Base-by-base conservation (phyloP, 2,888 invertebrate genomes). In the Melitaea athalia region DNA sequence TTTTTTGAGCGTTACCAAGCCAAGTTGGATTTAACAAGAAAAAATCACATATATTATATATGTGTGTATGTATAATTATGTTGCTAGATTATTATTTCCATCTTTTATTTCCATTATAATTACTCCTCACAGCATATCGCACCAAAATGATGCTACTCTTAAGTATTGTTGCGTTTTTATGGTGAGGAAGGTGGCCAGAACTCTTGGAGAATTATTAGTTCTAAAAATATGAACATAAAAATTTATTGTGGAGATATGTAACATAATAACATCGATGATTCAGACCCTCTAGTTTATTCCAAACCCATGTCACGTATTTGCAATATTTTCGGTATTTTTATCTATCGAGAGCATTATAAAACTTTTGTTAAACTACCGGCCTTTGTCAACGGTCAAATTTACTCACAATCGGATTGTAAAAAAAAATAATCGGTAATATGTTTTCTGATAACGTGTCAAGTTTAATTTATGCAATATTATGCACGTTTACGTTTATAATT, bases 301-400 rank as follows among this genome's bases (percentile, higher is more conserved):
- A 31, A 24, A 67, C 63, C 63, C 67, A 38, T 42, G 57, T 62
- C 67, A 63, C 67, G 67, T 63, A 67, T 43, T 15, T 49, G 67
- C 57, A 59, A 67, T 67, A 63, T 63, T 63, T 67, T 67, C 62
- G 33, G 33, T 33, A 55, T 55, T 55, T 55, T 55, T 55, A 55
- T 55, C 53, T n/a, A 55, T 55, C 24, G 33, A 24, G 33, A 55
- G n/a, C 53, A 55, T 55, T 33, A 33, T 55, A 55, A 55, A 55
- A 55, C 53, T 55, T 53, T 53, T 53, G 53, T 53, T 12, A 53
- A 50, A 50, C 50, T 50, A 17, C 15, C 10, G 10, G 24, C 15
- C 50, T 50, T 17, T 50, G 10, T 15, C 15, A 50, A 0, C 3
- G 17, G 10, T 38, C 38, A 38, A 38, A 7, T 38, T 38, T 7